phyloP scores from a whole-genome alignment of 2,888 invertebrate species.

The Agriopis leucophaearia region DNA sequence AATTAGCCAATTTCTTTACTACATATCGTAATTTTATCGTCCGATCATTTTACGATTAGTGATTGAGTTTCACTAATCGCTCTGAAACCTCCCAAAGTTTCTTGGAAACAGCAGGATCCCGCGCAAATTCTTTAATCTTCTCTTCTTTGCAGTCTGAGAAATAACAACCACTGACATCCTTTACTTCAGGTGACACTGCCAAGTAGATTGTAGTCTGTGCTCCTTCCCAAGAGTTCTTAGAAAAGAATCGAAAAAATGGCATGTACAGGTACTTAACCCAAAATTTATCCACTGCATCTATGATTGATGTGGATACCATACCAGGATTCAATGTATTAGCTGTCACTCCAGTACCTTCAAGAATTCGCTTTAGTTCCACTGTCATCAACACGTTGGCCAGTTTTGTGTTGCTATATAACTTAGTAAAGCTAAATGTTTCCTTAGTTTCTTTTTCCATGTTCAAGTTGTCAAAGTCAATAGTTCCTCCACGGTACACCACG shows the following conservation, averaged over 20 bases:
- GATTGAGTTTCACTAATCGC: conserved; percentile 43
- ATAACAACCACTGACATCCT: conserved; percentile 87
- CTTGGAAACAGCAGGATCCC: conserved; percentile 79
- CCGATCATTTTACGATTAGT: too few species aligned
- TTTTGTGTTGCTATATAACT: conserved; percentile 86
- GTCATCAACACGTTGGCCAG: conserved; percentile 89
- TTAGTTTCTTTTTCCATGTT: conserved; percentile 57
- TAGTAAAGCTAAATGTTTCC: conserved; percentile 39
- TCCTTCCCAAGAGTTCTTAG: conserved; percentile 67
- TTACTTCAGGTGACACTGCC: conserved; percentile 82
- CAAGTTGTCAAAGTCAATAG: conserved; percentile 62
- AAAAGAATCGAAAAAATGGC: conserved; percentile 75
- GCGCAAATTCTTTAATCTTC: conserved; percentile 70
- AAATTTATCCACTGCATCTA: conserved; percentile 64
- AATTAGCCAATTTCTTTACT: background rate
- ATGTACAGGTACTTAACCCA: conserved; percentile 59
- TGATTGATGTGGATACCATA: conserved; percentile 80
- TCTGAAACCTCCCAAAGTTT: conserved; percentile 89
- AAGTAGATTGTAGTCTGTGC: conserved; percentile 86
- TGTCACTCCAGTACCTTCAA: conserved; percentile 90
- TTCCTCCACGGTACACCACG: conserved; percentile 56
- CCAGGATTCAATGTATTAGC: conserved; percentile 94
- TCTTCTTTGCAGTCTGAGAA: conserved; percentile 85
- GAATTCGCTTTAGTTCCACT: conserved; percentile 88
- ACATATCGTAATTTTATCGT: background rate